These are phyloP conservation scores for Mastacembelus armatus DNA, from an alignment of 2,797 vertebrate species.

Conservation along the genomic window DNA sequence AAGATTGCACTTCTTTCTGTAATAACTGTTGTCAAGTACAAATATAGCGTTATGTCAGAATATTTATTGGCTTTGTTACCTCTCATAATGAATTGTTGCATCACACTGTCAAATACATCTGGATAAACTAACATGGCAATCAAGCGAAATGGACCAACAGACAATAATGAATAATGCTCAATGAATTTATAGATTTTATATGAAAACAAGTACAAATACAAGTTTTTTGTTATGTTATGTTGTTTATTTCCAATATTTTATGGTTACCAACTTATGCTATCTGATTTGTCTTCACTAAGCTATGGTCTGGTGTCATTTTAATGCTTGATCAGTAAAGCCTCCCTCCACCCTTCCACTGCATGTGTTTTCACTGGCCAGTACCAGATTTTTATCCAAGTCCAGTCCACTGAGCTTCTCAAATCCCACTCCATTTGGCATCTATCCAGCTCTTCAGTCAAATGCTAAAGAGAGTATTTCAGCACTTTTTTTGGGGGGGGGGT, in stretches of 20 bases:
- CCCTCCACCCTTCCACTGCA: background rate
- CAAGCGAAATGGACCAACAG: background rate
- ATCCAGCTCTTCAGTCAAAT: too few relatives aligned
- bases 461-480: too few relatives aligned
- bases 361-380: background rate
- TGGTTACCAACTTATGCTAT: background rate
- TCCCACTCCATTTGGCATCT: too few relatives aligned
- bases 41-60: constrained; percentile 16
- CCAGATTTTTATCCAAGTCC: background rate
- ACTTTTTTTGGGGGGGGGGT: too few relatives aligned
- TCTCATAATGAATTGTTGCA: constrained; percentile 43
- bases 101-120: constrained; percentile 41
- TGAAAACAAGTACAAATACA: too few relatives aligned
- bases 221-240: background rate
- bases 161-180: background rate
- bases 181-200: too few relatives aligned
- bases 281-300: background rate
- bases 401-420: too few relatives aligned
- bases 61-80: constrained; percentile 27
- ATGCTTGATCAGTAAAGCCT: background rate
- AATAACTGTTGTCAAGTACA: constrained; percentile 37
- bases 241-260: background rate
- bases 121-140: background rate
- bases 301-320: constrained; percentile 11
- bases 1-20: constrained; percentile 44